A percentile compares a stretch with the other conserved stretches of the same genome.
These are phyloP conservation scores for Medauroidea extradentata DNA, from an alignment of 1,140 invertebrate species.

Conservation along the genomic window DNA sequence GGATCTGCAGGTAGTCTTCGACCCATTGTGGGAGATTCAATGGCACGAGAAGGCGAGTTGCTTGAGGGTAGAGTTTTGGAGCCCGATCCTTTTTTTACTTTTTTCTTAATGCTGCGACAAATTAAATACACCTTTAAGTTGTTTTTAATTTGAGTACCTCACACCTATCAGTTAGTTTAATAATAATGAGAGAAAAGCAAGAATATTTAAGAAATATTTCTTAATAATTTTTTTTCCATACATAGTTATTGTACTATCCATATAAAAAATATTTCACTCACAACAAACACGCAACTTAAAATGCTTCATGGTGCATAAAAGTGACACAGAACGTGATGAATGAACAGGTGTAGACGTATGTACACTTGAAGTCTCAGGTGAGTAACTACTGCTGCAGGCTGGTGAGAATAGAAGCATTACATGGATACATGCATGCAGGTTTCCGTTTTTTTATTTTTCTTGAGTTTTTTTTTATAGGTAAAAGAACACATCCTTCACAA, in stretches of 20 bases:
- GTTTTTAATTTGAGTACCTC: neutral
- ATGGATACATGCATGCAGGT: too few relatives aligned
- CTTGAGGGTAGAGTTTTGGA: slow-evolving; percentile 79
- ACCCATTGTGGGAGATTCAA: slow-evolving; percentile 71
- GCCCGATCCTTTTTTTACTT: slow-evolving; percentile 75
- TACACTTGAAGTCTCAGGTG: too few relatives aligned
- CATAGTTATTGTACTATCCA: too few relatives aligned
- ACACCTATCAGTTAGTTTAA: neutral
- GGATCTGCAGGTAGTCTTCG: slow-evolving; percentile 72
- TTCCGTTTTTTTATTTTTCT: too few relatives aligned
- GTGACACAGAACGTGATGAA: too few relatives aligned
- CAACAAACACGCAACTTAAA: neutral
- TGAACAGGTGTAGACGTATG: too few relatives aligned
- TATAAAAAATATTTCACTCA: neutral
- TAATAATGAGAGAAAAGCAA: slow-evolving; percentile 16
- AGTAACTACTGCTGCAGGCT: too few relatives aligned
- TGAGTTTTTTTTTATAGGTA: too few relatives aligned
- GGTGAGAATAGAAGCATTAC: too few relatives aligned
- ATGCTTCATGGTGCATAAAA: neutral
- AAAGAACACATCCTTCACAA: too few relatives aligned
- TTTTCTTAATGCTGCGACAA: slow-evolving; percentile 79
- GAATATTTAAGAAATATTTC: neutral
- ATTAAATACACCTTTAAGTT: neutral
- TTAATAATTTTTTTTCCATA: neutral
- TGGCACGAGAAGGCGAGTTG: slow-evolving; percentile 73